Evolutionary conservation across 2,113 vertebrate genomes (phyloP).

Genomic region (Gavia stellata): DNA sequence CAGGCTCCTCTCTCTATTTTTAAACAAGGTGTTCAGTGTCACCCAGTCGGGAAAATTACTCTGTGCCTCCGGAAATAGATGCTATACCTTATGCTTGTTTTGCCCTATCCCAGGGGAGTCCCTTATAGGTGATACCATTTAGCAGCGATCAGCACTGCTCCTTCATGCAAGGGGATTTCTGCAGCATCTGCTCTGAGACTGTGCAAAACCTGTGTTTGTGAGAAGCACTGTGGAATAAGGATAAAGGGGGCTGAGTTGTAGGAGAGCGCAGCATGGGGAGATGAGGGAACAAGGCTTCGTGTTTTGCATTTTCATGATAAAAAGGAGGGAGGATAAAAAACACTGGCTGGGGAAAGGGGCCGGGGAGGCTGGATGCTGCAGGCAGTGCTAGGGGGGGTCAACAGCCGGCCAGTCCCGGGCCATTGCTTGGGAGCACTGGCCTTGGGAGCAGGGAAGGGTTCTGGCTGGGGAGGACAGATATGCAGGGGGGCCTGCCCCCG

Average conservation of each 20-base stretch:
- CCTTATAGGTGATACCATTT: neutral
- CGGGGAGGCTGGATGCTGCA: neutral
- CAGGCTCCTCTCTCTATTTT: slow-evolving; percentile 16
- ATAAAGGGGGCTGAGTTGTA: neutral
- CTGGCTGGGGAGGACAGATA: neutral
- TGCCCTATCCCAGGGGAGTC: neutral
- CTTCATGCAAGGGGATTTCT: neutral
- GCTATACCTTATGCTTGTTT: neutral
- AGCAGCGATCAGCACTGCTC: accelerated
- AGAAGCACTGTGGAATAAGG: neutral
- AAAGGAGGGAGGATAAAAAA: neutral
- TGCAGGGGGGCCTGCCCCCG: neutral
- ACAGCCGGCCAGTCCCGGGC: neutral
- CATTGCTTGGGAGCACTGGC: neutral
- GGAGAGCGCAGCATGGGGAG: neutral
- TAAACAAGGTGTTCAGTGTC: slow-evolving; percentile 6
- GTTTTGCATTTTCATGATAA: neutral
- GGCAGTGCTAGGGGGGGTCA: neutral
- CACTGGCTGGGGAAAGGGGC: neutral
- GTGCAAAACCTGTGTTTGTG: neutral
- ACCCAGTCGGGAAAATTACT: slow-evolving; percentile 6
- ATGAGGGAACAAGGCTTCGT: neutral
- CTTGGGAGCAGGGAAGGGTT: neutral
- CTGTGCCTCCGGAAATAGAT: neutral
- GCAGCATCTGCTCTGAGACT: neutral